phyloP scores from a whole-genome alignment of 2,888 invertebrate species.

The Pediacus dermestoides region DNA sequence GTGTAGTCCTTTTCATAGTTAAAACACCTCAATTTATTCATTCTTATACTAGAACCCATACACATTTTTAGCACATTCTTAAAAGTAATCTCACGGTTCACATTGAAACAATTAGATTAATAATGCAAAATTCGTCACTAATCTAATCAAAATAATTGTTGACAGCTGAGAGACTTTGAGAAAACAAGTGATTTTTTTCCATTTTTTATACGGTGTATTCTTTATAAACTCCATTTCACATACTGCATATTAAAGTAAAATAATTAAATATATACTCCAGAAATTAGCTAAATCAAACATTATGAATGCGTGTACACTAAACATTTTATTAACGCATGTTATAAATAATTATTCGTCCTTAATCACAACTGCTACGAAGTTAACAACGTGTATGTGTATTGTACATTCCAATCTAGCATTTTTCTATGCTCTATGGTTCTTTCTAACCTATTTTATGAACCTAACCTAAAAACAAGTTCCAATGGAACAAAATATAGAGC shows the following conservation, averaged over 20 bases:
- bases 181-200: slow-evolving; percentile 19
- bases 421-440: no score
- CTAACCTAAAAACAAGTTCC: neutral
- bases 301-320: no score
- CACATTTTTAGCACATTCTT: slow-evolving; percentile 28
- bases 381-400: no score
- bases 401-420: no score
- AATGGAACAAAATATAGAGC: slow-evolving; percentile 9
- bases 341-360: no score
- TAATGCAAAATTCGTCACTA: slow-evolving; percentile 24
- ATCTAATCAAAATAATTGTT: slow-evolving; percentile 33
- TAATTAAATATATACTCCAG: no score
- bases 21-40: slow-evolving; percentile 23
- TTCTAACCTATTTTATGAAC: neutral
- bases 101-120: slow-evolving; percentile 23
- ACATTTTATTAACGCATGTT: no score
- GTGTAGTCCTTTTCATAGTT: slow-evolving; percentile 34
- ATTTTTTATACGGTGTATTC: slow-evolving; percentile 12
- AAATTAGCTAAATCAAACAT: no score
- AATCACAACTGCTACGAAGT: no score
- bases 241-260: no score
- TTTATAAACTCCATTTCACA: no score
- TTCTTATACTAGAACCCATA: slow-evolving; percentile 16
- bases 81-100: slow-evolving; percentile 27
- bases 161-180: slow-evolving; percentile 32